A percentile compares a stretch with the other conserved stretches of the same genome.
phyloP scores from a whole-genome alignment of 2,888 invertebrate genomes.

The Cetonia aurata region DNA sequence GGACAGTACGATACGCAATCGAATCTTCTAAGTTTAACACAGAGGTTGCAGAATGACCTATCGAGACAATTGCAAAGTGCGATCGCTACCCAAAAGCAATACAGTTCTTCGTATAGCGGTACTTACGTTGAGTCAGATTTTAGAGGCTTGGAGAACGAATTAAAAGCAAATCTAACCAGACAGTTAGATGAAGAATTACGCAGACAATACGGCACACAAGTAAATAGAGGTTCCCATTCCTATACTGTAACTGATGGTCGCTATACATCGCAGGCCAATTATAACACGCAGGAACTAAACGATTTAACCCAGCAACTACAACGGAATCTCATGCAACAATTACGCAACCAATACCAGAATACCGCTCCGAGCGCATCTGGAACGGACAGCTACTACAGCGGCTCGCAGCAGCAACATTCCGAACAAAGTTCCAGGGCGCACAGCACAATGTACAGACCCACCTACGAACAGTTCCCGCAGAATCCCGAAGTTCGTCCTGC shows the following conservation, averaged over 20 bases:
- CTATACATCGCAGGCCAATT: constrained; percentile 57
- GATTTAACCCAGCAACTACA: constrained; percentile 59
- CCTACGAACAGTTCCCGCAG: constrained; percentile 1
- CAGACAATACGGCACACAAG: constrained; percentile 49
- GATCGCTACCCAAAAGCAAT: constrained; percentile 46
- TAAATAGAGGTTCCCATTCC: constrained; percentile 54
- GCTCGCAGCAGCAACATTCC: background rate
- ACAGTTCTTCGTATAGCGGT: constrained; percentile 16
- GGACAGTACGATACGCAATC: constrained; percentile 44
- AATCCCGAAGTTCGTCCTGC: constrained; percentile 32
- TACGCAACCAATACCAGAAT: constrained; percentile 51
- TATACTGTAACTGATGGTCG: constrained; percentile 54
- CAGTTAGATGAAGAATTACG: constrained; percentile 59
- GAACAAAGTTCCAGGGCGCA: constrained; percentile 28
- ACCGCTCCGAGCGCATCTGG: background rate
- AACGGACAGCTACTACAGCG: background rate
- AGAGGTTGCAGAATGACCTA: constrained; percentile 59
- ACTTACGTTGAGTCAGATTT: constrained; percentile 52
- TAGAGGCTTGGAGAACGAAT: constrained; percentile 58
- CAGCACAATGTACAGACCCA: constrained; percentile 28
- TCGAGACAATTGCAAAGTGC: constrained; percentile 58
- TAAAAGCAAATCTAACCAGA: constrained; percentile 60
- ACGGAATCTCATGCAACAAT: constrained; percentile 56
- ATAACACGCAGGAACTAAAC: constrained; percentile 60
- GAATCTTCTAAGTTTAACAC: constrained; percentile 46